Percentiles rank a stretch among this genome's conserved stretches.
Evolutionary conservation across 2,797 vertebrate species (phyloP).

Genomic region (Hephaestus fuliginosus): DNA sequence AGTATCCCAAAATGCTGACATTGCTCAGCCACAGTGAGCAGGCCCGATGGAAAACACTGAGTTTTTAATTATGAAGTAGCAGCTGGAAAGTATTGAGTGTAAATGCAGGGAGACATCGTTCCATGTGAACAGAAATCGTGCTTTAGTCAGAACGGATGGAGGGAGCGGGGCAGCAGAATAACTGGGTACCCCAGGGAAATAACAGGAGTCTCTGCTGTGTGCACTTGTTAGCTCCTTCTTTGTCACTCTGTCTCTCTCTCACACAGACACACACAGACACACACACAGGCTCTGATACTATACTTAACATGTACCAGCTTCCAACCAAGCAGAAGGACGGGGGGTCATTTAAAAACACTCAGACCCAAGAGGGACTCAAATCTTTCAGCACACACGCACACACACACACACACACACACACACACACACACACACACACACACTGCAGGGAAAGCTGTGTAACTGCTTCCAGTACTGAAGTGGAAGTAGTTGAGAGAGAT

Average conservation of each 20-base stretch:
- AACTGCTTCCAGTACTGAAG: conserved; percentile 24
- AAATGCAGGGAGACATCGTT: conserved; percentile 3
- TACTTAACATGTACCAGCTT: conserved; percentile 17
- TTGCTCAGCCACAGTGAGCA: background rate
- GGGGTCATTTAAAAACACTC: conserved; percentile 37
- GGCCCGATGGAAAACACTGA: conserved; percentile 1
- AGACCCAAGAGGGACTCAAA: conserved; percentile 22
- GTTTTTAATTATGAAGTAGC: conserved; percentile 8
- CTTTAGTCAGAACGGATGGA: conserved; percentile 18
- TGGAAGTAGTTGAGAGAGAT: background rate
- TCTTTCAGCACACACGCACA: background rate
- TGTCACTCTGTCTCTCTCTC: conserved; percentile 19
- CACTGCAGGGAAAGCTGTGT: conserved; percentile 7
- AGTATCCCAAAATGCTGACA: background rate
- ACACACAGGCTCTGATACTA: conserved; percentile 10
- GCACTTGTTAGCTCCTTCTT: conserved; percentile 5
- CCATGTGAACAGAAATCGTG: background rate
- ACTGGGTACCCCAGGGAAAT: conserved; percentile 33
- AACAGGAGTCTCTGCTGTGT: conserved; percentile 24
- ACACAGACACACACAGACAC: conserved; percentile 17
- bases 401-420: conserved; percentile 1
- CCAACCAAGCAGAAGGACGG: conserved; percentile 35
- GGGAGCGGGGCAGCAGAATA: conserved; percentile 17
- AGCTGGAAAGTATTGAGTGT: conserved; percentile 11
- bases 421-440: conserved; percentile 3